Conservation (phyloP, 1,140 invertebrate species). For the Atta texana region DNA sequence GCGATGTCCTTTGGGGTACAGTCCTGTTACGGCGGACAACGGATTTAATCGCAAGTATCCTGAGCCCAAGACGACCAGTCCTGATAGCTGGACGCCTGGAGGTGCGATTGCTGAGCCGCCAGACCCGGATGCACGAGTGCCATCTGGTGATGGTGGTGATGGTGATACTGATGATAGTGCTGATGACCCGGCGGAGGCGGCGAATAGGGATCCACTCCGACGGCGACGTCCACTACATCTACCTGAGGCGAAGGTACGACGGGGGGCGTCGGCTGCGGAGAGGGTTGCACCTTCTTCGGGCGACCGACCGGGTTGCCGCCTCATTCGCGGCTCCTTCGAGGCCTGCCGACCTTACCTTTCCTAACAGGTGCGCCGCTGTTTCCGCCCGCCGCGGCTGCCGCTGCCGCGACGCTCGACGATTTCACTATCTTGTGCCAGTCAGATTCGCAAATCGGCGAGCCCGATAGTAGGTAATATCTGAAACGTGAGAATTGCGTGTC, state of each 20-base stretch:
- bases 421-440: conserved; percentile 97
- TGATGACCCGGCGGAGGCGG: conserved; percentile 86
- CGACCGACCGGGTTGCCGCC: conserved; percentile 88
- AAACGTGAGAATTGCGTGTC: conserved; percentile 34
- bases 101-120: conserved; percentile 74
- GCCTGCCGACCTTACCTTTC: conserved; percentile 92
- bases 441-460: conserved; percentile 95
- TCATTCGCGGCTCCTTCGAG: conserved; percentile 89
- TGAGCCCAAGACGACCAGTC: conserved; percentile 83
- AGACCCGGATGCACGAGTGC: conserved; percentile 79
- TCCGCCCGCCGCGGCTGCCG: conserved; percentile 87
- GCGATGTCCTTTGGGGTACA: background rate
- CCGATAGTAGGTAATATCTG: conserved; percentile 94
- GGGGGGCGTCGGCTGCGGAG: conserved; percentile 78
- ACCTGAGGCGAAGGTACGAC: conserved; percentile 74
- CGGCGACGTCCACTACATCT: conserved; percentile 82
- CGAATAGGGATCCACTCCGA: conserved; percentile 84
- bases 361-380: conserved; percentile 89
- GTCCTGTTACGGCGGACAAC: background rate
- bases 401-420: conserved; percentile 83
- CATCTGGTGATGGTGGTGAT: conserved; percentile 80
- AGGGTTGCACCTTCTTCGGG: conserved; percentile 85
- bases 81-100: conserved; percentile 80
- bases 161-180: conserved; percentile 81
- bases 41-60: conserved; percentile 83